Conservation (phyloP, 2,113 vertebrate genomes). For the Argyrosomus japonicus region DNA sequence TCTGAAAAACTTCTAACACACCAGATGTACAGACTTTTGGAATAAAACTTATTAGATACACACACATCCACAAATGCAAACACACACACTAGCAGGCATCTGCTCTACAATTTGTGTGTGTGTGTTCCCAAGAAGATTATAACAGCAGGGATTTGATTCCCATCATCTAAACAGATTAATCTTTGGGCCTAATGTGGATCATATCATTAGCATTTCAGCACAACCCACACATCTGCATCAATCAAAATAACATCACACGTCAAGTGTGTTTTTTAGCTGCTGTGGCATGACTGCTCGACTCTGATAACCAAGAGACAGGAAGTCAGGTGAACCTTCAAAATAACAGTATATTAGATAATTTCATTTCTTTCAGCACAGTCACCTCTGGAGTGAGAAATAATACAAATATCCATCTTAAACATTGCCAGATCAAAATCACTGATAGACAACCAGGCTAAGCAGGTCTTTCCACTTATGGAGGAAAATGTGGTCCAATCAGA, state of each 20-base stretch:
- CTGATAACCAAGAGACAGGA: slow-evolving; percentile 13
- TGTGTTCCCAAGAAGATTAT: slow-evolving; percentile 69
- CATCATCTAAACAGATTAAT: slow-evolving; percentile 75
- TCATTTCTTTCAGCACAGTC: not conserved
- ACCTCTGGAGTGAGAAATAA: not conserved
- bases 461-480: not conserved
- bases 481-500: slow-evolving; percentile 41
- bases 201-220: slow-evolving; percentile 64
- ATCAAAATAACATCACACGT: slow-evolving; percentile 36
- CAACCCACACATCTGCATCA: slow-evolving; percentile 43
- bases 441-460: slow-evolving; percentile 4
- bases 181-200: slow-evolving; percentile 51
- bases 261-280: slow-evolving; percentile 38
- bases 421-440: slow-evolving; percentile 16
- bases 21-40: not conserved
- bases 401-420: not conserved
- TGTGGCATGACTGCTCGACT: slow-evolving; percentile 3
- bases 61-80: not conserved
- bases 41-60: slow-evolving; percentile 25
- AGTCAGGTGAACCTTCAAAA: not conserved
- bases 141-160: slow-evolving; percentile 72
- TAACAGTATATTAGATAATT: not conserved
- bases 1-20: not conserved
- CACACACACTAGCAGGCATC: slow-evolving; percentile 34
- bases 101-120: slow-evolving; percentile 55